These are phyloP conservation scores for Burhinus bistriatus DNA, from an alignment of 2,113 vertebrate genomes.

Conservation along the genomic window DNA sequence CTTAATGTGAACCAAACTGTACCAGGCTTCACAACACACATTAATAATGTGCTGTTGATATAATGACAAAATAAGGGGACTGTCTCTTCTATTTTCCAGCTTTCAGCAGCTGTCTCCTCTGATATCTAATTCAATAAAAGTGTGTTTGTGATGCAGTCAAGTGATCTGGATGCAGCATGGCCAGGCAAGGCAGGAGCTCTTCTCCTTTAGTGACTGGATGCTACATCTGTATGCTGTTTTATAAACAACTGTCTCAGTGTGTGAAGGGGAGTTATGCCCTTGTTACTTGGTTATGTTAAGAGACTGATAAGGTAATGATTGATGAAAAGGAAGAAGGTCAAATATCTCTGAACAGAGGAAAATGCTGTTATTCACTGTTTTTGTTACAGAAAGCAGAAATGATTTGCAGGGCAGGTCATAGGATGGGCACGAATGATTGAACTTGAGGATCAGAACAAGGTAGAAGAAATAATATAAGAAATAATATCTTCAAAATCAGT, in stretches of 20 bases:
- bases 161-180: not conserved
- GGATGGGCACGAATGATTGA: not conserved
- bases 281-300: not conserved
- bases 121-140: not conserved
- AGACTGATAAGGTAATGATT: not conserved
- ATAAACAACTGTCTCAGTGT: not conserved
- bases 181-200: not conserved
- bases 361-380: not conserved
- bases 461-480: not conserved
- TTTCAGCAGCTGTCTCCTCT: constrained; percentile 10
- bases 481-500: not conserved
- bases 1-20: not conserved
- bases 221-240: not conserved
- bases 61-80: not conserved
- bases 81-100: constrained; percentile 4
- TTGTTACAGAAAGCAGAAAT: not conserved
- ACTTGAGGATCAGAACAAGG: not conserved
- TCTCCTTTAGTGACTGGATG: not conserved
- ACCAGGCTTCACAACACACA: not conserved
- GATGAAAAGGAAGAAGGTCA: not conserved
- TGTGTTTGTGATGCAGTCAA: not conserved
- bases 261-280: not conserved
- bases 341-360: not conserved
- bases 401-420: not conserved
- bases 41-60: not conserved